Base-by-base conservation (phyloP, 1,140 invertebrate genomes). In the Psilanteris sp. region DNA sequence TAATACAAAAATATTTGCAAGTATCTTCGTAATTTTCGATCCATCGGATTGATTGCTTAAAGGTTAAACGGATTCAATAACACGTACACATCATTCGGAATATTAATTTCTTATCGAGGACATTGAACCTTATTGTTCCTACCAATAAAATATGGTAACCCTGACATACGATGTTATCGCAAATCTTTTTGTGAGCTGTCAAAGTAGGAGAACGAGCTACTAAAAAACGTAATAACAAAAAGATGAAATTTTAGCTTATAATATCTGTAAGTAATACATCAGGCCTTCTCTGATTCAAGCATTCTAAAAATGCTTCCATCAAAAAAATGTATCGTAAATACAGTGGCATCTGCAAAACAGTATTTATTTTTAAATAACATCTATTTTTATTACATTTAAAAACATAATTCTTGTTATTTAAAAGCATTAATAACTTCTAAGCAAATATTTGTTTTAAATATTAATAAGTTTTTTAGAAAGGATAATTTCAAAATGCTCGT, bases 141-240 rank as follows among this genome's bases (percentile, higher is more conserved):
- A 24, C 8, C 26, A 18, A 41, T 57, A 59, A 66, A 73, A 66
- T 66, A 62, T 64, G 48, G 39, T 48, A 67, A 48, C 46, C 46
- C 55, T 54, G 48, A 59, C 44, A 37, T 59, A 59, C 50, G 61
- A 74, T 74, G 52, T 52, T 74, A 74, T 74, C 71, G 52, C 46
- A 15, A 14, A 36, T 52, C 36, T 74, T 61, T 74, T 74, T 61
- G 50, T 48, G 27, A 18, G 46, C 54, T 61, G 46, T 74, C 54
- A 67, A 61, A 57, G 54, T 61, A 67, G 54, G 61, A 29, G 61
- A 54, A 67, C 32, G 26, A 29, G 27, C 16, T 26, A 3, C 37
- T 29, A 55, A 57, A 61, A 52, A 71, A 59, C 29, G 48, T 9
- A 15, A 71, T 26, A 24, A 37, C 16, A 54, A 54, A 71, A 55